These are phyloP conservation scores for Dyspetes luteomarginatus DNA, from an alignment of 2,888 invertebrate species.

Conservation along the genomic window DNA sequence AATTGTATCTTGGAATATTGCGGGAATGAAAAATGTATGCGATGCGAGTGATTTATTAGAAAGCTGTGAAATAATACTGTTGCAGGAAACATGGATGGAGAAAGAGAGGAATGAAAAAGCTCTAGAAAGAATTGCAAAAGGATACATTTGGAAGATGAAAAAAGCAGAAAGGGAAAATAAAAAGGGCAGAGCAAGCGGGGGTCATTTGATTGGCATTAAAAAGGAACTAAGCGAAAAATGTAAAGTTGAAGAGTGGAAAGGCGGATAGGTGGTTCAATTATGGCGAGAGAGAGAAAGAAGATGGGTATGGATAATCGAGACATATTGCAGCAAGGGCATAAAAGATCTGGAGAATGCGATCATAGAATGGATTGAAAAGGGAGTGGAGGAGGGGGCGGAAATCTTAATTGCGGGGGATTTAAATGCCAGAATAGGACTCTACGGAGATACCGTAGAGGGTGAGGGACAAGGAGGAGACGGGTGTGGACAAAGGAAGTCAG, in stretches of 20 bases:
- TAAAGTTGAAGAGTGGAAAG: slow-evolving; percentile 29
- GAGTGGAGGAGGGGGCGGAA: neutral
- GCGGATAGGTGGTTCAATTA: no score
- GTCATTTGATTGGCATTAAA: slow-evolving; percentile 34
- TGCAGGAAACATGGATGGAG: slow-evolving; percentile 60
- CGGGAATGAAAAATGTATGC: slow-evolving; percentile 30
- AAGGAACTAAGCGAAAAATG: neutral
- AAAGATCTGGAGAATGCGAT: neutral
- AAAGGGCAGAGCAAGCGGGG: slow-evolving; percentile 39
- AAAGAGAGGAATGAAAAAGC: slow-evolving; percentile 21
- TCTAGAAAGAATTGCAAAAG: slow-evolving; percentile 1
- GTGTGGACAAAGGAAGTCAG: neutral
- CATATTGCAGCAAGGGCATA: slow-evolving; percentile 33
- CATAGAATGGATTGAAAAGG: neutral
- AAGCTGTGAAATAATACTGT: slow-evolving; percentile 25
- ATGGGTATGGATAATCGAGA: slow-evolving; percentile 21
- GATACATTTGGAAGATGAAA: slow-evolving; percentile 23
- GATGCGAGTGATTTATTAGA: slow-evolving; percentile 34
- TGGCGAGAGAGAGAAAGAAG: neutral
- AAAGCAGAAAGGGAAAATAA: slow-evolving; percentile 17
- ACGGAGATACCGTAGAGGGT: no score
- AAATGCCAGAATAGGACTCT: slow-evolving; percentile 28
- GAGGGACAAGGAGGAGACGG: slow-evolving; percentile 15
- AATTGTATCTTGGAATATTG: slow-evolving; percentile 42
- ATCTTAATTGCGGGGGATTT: slow-evolving; percentile 39